Percentiles rank a stretch among this genome's conserved stretches.
These are phyloP conservation scores for Bungarus multicinctus DNA, from an alignment of 2,113 vertebrate genomes.

Conservation along the genomic window DNA sequence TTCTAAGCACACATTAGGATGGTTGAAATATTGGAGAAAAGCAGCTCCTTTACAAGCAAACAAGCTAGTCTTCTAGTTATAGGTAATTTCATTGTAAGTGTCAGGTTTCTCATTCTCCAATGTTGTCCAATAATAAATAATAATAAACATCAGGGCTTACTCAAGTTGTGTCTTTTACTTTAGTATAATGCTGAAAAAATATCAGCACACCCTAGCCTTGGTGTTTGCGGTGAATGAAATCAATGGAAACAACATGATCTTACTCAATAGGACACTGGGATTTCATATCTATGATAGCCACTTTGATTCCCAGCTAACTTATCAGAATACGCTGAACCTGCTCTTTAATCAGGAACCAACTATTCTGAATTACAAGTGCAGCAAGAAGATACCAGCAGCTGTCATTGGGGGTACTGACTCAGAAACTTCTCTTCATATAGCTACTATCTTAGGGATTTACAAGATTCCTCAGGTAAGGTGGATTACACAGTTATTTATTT, in stretches of 20 bases:
- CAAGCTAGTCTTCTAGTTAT: not conserved
- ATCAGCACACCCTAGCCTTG: constrained; percentile 8
- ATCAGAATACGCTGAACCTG: not conserved
- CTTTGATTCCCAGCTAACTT: not conserved
- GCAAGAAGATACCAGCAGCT: not conserved
- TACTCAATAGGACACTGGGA: not conserved
- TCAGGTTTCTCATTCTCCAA: not conserved
- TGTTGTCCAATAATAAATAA: not conserved
- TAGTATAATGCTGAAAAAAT: constrained; percentile 4
- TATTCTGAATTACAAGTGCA: not conserved
- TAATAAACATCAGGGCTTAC: not conserved
- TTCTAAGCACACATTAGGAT: too few species aligned
- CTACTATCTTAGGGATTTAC: not conserved
- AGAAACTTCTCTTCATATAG: not conserved
- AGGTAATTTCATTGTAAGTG: not conserved
- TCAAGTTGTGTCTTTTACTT: not conserved
- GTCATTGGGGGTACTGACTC: not conserved
- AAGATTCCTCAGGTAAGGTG: constrained; percentile 13
- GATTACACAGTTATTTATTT: not conserved
- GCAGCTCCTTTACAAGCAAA: not conserved
- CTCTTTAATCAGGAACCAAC: not conserved
- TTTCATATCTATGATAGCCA: constrained; percentile 9
- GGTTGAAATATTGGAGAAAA: too few species aligned
- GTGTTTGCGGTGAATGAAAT: constrained; percentile 4
- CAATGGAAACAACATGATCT: not conserved